A percentile compares a stretch with the other conserved stretches of the same genome.
Evolutionary conservation across 2,113 vertebrate species (phyloP).

Genomic region (Pseudonaja textilis): DNA sequence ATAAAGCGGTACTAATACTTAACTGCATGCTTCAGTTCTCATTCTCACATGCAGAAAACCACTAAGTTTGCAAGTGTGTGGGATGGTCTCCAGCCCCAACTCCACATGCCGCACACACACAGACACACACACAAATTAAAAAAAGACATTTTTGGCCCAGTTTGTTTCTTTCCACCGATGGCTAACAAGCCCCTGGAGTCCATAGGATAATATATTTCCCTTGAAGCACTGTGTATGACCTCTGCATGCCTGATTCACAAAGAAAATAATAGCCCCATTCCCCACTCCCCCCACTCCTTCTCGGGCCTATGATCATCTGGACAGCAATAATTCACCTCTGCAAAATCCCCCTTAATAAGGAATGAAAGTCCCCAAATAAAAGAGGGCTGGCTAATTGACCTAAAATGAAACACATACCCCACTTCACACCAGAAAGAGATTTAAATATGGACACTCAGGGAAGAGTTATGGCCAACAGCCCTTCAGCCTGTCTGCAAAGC

Average conservation of each 20-base stretch:
- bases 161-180: slow-evolving; percentile 12
- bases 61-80: neutral
- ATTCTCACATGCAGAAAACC: neutral
- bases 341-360: slow-evolving; percentile 54
- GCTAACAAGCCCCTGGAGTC: slow-evolving; percentile 54
- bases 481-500: slow-evolving; percentile 15
- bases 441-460: slow-evolving; percentile 56
- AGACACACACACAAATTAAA: too few species aligned
- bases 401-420: slow-evolving; percentile 39
- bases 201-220: slow-evolving; percentile 61
- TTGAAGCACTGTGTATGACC: slow-evolving; percentile 63
- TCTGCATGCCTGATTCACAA: slow-evolving; percentile 60
- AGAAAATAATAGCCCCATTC: slow-evolving; percentile 28
- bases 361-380: slow-evolving; percentile 49
- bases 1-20: too few species aligned
- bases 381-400: slow-evolving; percentile 53
- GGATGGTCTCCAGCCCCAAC: neutral
- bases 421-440: slow-evolving; percentile 53
- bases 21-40: neutral
- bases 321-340: slow-evolving; percentile 58
- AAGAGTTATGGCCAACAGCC: slow-evolving; percentile 11
- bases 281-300: neutral
- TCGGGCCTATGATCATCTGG: slow-evolving; percentile 54
- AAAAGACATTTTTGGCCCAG: neutral
- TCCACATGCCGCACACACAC: too few species aligned